phyloP scores from a whole-genome alignment of 2,113 vertebrate species.

The Catagonus wagneri region DNA sequence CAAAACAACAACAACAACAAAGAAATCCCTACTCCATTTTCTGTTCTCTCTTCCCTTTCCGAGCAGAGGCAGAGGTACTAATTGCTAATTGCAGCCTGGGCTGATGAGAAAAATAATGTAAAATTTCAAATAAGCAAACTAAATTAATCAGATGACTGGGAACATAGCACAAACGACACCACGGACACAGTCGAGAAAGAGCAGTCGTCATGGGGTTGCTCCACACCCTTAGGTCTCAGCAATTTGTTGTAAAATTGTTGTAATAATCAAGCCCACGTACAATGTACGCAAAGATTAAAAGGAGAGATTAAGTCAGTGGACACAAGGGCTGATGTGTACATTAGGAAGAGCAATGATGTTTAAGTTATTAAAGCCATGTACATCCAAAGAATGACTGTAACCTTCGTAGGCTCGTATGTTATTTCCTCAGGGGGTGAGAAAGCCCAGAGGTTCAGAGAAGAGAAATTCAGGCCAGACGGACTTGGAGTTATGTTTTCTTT shows the following conservation, averaged over 20 bases:
- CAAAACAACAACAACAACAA: constrained; percentile 3
- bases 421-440: background rate
- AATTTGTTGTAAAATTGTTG: background rate
- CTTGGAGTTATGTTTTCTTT: background rate
- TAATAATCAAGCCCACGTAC: background rate
- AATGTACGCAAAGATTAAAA: background rate
- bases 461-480: background rate
- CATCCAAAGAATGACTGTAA: background rate
- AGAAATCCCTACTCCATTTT: background rate
- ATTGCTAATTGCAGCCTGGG: constrained; percentile 41
- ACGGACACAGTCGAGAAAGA: background rate
- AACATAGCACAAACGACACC: constrained; percentile 13
- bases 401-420: background rate
- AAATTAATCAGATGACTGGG: constrained; percentile 68
- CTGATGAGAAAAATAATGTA: constrained; percentile 43
- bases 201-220: constrained; percentile 52
- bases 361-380: background rate
- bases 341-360: background rate
- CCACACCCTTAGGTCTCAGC: background rate
- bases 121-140: constrained; percentile 40
- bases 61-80: background rate
- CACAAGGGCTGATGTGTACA: background rate
- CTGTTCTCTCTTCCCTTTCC: constrained; percentile 39
- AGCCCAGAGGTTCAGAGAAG: background rate
- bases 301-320: background rate